Evolutionary conservation across 2,113 vertebrate genomes (phyloP), one percentile per base, ranked within the genome.

Genomic region (Dissostichus mawsoni): DNA sequence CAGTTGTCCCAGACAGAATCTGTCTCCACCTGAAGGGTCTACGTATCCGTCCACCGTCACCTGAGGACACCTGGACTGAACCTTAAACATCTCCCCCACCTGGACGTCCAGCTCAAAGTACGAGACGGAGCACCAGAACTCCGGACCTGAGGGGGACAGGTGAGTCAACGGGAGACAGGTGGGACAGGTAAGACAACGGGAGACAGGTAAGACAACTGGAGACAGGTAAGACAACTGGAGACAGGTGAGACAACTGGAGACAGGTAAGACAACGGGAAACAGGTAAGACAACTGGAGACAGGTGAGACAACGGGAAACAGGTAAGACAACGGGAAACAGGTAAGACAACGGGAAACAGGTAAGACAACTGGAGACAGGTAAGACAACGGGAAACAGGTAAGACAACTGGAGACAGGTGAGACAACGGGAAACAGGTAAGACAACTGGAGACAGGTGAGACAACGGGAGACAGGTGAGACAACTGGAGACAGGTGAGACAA

Each of bases 61-160:
- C 87, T 94, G 56, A 1, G 95, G 94, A 72, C 93, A 96, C 80
- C 91, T 94, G 69, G 95, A 88, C 36, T 94, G 93, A 2, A 96
- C 95, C 76, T 96, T 95, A 70, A 96, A 95, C 90, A 96, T 96
- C 91, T 97, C 96, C 7, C 96, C 96, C 0, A 97, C 96, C 86
- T 96, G 96, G 16, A 96, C 87, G 17, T 96, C 96, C 93, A 95
- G 87, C 92, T 96, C 95, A 13, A 95, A 96, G 86, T 95, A 96
- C 0, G 95, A 95, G 57, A 96, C 89, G 10, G 96, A 96, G 71
- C 94, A 96, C 94, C 95, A 96, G 80, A 95, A 95, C 76, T 95
- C 95, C 2, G 95, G 95, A 64, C 94, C 95, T 95, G 78, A 0
- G n/a, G 14, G 1, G 2, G 8, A 53, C 1, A 4, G 63, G 74